Base-by-base conservation (phyloP, 2,113 vertebrate genomes). In the Pipa parva region DNA sequence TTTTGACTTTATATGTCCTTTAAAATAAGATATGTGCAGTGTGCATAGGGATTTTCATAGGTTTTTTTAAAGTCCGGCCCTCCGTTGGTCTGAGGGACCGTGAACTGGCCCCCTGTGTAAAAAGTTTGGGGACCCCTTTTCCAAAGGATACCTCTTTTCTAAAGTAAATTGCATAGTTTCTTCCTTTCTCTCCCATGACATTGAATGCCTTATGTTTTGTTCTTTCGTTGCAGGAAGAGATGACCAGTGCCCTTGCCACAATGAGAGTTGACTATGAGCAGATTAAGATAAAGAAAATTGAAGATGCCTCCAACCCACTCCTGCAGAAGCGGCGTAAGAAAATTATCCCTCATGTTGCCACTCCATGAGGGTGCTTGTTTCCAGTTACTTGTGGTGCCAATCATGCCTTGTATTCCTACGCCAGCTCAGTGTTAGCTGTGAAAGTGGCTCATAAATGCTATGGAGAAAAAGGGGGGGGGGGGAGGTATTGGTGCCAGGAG, bases 251-350 rank as follows among this genome's bases (percentile, higher is more conserved):
- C 75, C 88, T 99, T 90, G 97, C 97, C 73, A 95, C 97, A 9
- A 98, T 99, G 93, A 81, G 97, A 17, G 95, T 97, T 1, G 95
- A 99, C 83, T 99, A 98, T 0, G 97, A 98, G 78, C 95, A 98
- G 79, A 92, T 99, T 80, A 98, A 95, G 86, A 99, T 99, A 80
- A 99, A 99, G 84, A 96, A 91, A 73, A 97, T 99, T 0, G 92
- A 95, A 73, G 93, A 98, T 2, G 95, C 97, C 0, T 92, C 89
- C 3, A 99, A 99, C 80, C 97, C 96, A 39, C 81, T 99, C 84
- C 92, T 99, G 71, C 89, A 87, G 74, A 98, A 97, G 81, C 89
- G 97, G 81, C 85, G 95, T 73, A 97, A 95, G 89, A 98, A 95
- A 77, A 90, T 91, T 1, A 91, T 67, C 81, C 60, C 36, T 75